Evolutionary conservation across 2,113 vertebrate genomes (phyloP).

Genomic region (Mormoops blainvillei): DNA sequence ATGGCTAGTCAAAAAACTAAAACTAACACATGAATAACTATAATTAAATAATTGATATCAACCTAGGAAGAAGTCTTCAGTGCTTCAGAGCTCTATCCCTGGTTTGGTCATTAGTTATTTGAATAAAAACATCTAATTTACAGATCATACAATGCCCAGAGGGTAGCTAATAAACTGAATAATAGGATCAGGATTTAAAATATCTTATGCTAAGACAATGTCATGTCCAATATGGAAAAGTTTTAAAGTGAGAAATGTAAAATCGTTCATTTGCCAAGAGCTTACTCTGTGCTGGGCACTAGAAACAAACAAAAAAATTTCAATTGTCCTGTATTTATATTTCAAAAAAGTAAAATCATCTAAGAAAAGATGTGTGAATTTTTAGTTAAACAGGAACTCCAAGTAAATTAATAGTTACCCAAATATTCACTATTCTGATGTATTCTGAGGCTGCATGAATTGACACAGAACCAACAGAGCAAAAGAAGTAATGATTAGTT

Average conservation of each 20-base stretch:
- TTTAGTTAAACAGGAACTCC: slow-evolving; percentile 2
- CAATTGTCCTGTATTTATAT: neutral
- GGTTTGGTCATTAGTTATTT: neutral
- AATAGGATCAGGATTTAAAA: slow-evolving; percentile 29
- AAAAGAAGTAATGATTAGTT: neutral
- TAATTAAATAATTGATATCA: slow-evolving; percentile 16
- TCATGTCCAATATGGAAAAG: neutral
- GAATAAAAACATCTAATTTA: slow-evolving; percentile 24
- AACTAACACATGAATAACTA: neutral
- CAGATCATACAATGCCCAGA: neutral
- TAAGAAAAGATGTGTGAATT: neutral
- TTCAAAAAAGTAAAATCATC: slow-evolving; percentile 25
- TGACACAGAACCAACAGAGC: neutral
- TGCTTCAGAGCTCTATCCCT: neutral
- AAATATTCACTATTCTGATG: neutral
- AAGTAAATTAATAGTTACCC: neutral
- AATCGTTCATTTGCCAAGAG: slow-evolving; percentile 1
- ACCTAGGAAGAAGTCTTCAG: neutral
- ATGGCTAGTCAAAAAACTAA: neutral
- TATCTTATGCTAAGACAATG: neutral
- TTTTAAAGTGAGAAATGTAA: slow-evolving; percentile 45
- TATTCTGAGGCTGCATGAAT: neutral
- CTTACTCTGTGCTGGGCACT: neutral
- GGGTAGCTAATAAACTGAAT: neutral
- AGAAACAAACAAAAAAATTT: neutral